These are phyloP conservation scores for Luscinia megarhynchos DNA, from an alignment of 2,797 vertebrate genomes.

Conservation along the genomic window DNA sequence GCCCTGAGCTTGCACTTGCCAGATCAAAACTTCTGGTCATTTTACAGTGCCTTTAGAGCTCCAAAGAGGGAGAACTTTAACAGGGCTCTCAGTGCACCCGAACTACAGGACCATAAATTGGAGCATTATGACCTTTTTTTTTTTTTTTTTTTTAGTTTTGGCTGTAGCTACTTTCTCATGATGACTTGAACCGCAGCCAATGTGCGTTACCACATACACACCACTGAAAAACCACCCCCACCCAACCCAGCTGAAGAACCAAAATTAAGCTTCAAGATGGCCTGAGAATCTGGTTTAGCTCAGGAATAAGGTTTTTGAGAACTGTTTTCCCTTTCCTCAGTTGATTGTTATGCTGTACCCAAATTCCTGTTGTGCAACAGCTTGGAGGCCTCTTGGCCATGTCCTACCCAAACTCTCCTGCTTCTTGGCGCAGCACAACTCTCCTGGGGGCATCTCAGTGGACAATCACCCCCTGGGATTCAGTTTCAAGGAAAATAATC, in stretches of 20 bases:
- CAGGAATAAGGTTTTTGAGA: background rate
- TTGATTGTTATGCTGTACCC: fast-evolving
- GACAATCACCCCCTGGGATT: background rate
- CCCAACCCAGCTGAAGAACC: background rate
- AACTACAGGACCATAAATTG: background rate
- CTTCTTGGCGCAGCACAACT: background rate
- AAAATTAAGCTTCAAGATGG: background rate
- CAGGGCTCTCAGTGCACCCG: background rate
- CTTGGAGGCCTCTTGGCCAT: background rate
- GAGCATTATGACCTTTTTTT: background rate
- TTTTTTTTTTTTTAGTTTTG: background rate
- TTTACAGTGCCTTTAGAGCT: background rate
- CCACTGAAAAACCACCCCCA: background rate
- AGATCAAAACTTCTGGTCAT: fast-evolving
- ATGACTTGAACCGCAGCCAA: background rate
- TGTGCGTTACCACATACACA: background rate
- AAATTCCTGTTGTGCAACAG: background rate
- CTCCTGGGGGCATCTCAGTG: background rate
- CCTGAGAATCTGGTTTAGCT: background rate
- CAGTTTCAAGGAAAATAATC: background rate
- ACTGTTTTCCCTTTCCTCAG: background rate
- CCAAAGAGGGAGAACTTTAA: background rate
- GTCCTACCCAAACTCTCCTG: background rate
- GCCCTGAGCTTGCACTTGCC: background rate
- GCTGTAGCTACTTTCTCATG: background rate